Base-by-base conservation (phyloP, 2,888 invertebrate genomes). In the Pyrrhopygopsis socrates region DNA sequence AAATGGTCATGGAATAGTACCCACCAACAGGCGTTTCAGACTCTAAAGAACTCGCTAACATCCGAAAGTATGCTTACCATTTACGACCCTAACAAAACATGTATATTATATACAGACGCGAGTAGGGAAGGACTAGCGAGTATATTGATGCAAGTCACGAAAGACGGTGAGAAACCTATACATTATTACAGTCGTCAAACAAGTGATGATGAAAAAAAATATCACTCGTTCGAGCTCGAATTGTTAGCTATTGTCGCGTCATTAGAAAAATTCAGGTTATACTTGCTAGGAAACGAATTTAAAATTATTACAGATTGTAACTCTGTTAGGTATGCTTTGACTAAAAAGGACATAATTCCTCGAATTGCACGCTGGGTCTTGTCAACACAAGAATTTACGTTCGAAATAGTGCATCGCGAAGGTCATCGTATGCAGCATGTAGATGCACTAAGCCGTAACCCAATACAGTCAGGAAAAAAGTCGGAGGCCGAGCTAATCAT, bases 221-320 rank as follows among this genome's bases (percentile, higher is more conserved):
- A 96, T 80, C 94, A 95, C 22, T 95, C 95, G 0, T 95, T 95
- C 29, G 96, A 97, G 91, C 50, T 76, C n/a, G 76, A 76, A n/a
- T n/a, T n/a, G n/a, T 45, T 45, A 45, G 45, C 45, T 45, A 45
- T 45, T 13, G 45, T 45, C 3, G 8, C 45, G 11, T 45, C 15
- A 45, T 45, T 45, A 45, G 15, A 45, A 45, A 45, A 45, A 45
- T 45, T 45, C 18, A 45, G 45, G 15, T 45, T 45, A 15, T 45
- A 45, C 8, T 45, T 45, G 15, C 45, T 45, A 15, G 45, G 45
- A 45, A 45, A 8, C 2, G 45, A 45, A 13, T 13, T 45, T 45
- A 45, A 45, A 45, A 45, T 45, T 45, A 45, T 45, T 18, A 45
- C 45, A 15, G 15, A 15, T 18, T 45, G 45, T 18, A 45, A 13